A percentile compares a stretch with the other conserved stretches of the same genome.
phyloP scores from a whole-genome alignment of 1,140 invertebrate species.

The Harpegnathos saltator region DNA sequence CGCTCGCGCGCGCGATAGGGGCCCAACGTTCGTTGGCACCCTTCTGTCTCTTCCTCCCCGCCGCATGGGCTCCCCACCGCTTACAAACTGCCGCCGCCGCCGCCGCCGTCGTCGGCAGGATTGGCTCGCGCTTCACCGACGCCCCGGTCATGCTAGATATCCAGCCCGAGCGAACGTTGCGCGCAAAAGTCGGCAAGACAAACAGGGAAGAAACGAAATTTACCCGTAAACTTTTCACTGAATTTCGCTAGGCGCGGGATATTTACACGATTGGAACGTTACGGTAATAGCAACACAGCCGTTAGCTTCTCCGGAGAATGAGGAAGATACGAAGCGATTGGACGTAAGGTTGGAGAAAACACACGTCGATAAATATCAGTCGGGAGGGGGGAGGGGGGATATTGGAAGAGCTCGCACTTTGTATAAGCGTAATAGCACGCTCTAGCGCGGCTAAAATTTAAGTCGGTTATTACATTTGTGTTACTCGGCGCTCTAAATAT shows the following conservation, averaged over 20 bases:
- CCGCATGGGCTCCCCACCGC: constrained; percentile 55
- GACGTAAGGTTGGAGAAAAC: not conserved
- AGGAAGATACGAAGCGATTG: constrained; percentile 1
- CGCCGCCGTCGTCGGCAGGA: constrained; percentile 32
- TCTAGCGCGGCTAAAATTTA: not conserved
- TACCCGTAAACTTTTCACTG: not conserved
- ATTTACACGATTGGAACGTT: not conserved
- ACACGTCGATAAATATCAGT: not conserved
- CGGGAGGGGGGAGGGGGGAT: not conserved
- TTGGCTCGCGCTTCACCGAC: constrained; percentile 49
- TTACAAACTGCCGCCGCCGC: constrained; percentile 14
- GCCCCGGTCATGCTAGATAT: not conserved
- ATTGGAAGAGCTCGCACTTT: not conserved
- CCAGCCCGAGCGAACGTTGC: not conserved
- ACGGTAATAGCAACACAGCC: not conserved
- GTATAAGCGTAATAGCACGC: not conserved
- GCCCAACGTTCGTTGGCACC: constrained; percentile 47
- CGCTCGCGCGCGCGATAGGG: constrained; percentile 38
- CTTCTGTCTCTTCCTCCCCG: constrained; percentile 57
- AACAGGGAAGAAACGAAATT: not conserved
- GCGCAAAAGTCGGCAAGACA: not conserved
- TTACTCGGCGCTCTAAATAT: not conserved
- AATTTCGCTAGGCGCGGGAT: not conserved
- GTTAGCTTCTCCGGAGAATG: not conserved
- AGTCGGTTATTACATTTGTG: constrained; percentile 5